Conservation (phyloP, 2,113 vertebrate genomes). For the Takifugu bimaculatus region DNA sequence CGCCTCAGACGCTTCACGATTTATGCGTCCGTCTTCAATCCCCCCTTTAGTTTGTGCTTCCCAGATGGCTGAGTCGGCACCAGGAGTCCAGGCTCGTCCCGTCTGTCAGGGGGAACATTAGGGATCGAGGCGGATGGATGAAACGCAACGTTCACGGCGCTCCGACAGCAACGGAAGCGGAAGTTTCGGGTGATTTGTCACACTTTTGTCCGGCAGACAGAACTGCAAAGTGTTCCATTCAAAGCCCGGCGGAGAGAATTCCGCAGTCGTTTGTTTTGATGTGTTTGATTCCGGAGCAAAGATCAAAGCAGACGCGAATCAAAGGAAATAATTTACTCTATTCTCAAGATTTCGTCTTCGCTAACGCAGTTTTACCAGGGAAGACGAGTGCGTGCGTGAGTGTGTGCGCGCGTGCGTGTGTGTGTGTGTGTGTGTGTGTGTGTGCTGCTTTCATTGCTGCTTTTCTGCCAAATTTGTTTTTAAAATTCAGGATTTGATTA, state of each 20-base stretch:
- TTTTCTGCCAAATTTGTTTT: too few relatives aligned
- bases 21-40: conserved; percentile 58
- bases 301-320: neutral
- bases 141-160: conserved; percentile 19
- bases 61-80: conserved; percentile 54
- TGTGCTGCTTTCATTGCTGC: too few relatives aligned
- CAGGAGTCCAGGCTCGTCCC: conserved; percentile 25
- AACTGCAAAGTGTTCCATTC: conserved; percentile 17
- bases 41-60: conserved; percentile 64
- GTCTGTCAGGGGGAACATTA: conserved; percentile 58
- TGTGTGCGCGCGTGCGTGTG: too few relatives aligned
- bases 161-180: conserved; percentile 29
- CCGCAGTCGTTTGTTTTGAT: conserved; percentile 18
- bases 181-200: conserved; percentile 33
- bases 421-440: too few relatives aligned
- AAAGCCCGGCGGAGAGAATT: conserved; percentile 13
- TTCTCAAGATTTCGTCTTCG: too few relatives aligned
- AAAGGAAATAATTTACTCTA: neutral
- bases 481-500: too few relatives aligned
- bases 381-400: neutral
- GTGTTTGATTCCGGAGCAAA: neutral
- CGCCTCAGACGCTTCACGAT: conserved; percentile 37
- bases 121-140: conserved; percentile 30
- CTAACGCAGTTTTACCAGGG: neutral
- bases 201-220: conserved; percentile 33